Evolutionary conservation across 2,113 vertebrate species (phyloP).

Genomic region (Prochilodus magdalenae): DNA sequence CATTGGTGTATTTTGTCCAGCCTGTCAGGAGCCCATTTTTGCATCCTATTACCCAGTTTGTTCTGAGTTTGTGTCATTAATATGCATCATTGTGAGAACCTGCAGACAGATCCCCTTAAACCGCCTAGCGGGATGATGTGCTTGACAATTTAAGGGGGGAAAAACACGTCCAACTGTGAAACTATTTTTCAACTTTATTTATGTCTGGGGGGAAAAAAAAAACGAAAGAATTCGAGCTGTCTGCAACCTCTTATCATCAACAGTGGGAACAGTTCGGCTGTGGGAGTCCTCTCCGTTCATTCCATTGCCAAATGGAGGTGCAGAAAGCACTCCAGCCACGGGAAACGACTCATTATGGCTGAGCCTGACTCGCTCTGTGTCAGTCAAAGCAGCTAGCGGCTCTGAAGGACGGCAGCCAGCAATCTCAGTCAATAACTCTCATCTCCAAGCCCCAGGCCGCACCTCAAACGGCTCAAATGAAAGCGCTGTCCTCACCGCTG

Average conservation of each 20-base stretch:
- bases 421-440: slow-evolving; percentile 39
- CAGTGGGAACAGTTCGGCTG: slow-evolving; percentile 14
- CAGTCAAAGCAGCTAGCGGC: slow-evolving; percentile 12
- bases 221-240: background rate
- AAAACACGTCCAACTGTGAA: background rate
- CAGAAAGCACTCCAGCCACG: slow-evolving; percentile 21
- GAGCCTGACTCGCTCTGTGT: background rate
- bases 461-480: slow-evolving; percentile 32
- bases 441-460: slow-evolving; percentile 15
- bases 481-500: slow-evolving; percentile 26
- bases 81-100: background rate
- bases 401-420: slow-evolving; percentile 38
- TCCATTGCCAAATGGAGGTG: slow-evolving; percentile 29
- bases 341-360: slow-evolving; percentile 44
- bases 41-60: background rate
- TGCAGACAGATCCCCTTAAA: background rate
- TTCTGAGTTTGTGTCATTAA: slow-evolving; percentile 2
- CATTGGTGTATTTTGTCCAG: background rate
- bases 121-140: background rate
- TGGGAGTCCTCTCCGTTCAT: slow-evolving; percentile 12
- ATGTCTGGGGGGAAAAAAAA: background rate
- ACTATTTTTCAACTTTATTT: background rate
- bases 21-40: background rate
- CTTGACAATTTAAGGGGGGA: background rate
- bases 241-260: background rate